Base-by-base conservation (phyloP, 2,797 vertebrate species). In the Eulemur mongoz region DNA sequence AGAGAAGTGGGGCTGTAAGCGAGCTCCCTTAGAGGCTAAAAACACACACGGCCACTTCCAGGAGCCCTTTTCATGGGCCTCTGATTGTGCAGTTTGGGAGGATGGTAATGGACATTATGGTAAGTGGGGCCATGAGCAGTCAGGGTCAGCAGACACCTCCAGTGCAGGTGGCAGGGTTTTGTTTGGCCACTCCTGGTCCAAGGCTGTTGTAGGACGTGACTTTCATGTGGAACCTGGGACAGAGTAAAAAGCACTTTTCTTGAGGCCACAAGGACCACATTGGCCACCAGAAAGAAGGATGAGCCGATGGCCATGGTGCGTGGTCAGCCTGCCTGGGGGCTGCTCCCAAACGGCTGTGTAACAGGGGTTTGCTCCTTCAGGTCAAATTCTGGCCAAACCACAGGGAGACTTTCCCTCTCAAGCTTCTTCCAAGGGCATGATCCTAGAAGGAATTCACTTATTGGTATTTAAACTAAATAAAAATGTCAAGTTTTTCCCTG, bases 311-410 rank as follows among this genome's bases (percentile, higher is more conserved):
- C 82, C 63, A 12, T 52, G 50, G 23, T 8, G 1, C 38, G 45
- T 27, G 8, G 25, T 14, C 45, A 81, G 18, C 25, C 35, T 89
- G 14, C 50, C 15, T 14, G 59, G 22, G 22, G 73, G 50, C 63
- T 86, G 38, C 38, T 12, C 10, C 25, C 13, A 17, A 73, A 81
- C 25, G 30, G 50, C 22, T 45, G n/a, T 59, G 15, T 54, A 63
- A 70, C 5, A n/a, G 32, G n/a, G 27, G 2, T 89, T 85, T 65
- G n/a, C 3, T 84, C 22, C 25, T 72, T 78, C 0, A 13, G 73
- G 35, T 89, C 81, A 82, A 69, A 69, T 82, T 91, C 73, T 79
- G 35, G 48, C 45, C 63, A 65, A 35, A 6, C 38, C 79, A 52
- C 2, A 32, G 23, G 61, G 22, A 92, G 30, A 45, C 5, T 30